Percentiles rank a stretch among this genome's conserved stretches.
Conservation (phyloP, 2,113 vertebrate species). For the Podarcis raffonei region DNA sequence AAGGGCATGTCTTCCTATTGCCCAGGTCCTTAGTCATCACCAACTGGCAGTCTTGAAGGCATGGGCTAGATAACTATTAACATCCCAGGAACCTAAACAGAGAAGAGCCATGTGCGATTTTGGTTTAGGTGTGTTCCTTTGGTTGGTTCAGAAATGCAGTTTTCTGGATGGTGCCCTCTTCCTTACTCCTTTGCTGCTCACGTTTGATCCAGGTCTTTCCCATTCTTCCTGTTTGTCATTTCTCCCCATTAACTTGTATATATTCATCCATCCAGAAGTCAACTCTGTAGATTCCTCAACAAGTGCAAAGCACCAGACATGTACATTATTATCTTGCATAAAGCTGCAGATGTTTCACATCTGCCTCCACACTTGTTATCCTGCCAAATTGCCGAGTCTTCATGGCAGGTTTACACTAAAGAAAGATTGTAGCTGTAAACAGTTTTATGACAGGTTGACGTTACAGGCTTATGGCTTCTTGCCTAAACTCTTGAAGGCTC, state of each 20-base stretch:
- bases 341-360: slow-evolving; percentile 29
- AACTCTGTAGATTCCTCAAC: neutral
- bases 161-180: neutral
- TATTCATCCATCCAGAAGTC: neutral
- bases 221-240: neutral
- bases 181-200: neutral
- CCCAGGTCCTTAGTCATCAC: neutral
- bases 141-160: neutral
- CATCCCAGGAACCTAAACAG: neutral
- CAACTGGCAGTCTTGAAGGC: no score
- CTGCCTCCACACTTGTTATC: slow-evolving; percentile 25
- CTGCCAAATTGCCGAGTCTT: slow-evolving; percentile 11
- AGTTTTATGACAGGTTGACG: slow-evolving; percentile 28
- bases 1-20: neutral
- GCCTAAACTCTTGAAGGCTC: neutral
- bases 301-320: slow-evolving; percentile 7
- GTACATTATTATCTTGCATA: neutral
- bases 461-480: slow-evolving; percentile 2
- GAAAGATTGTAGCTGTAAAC: slow-evolving; percentile 30
- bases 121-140: neutral
- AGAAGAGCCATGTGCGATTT: neutral
- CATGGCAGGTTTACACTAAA: slow-evolving; percentile 28
- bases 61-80: neutral
- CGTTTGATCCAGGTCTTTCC: neutral
- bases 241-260: neutral